phyloP scores from a whole-genome alignment of 37 sponge, comb jelly and placozoan genomes.

The Spongilla lacustris region DNA sequence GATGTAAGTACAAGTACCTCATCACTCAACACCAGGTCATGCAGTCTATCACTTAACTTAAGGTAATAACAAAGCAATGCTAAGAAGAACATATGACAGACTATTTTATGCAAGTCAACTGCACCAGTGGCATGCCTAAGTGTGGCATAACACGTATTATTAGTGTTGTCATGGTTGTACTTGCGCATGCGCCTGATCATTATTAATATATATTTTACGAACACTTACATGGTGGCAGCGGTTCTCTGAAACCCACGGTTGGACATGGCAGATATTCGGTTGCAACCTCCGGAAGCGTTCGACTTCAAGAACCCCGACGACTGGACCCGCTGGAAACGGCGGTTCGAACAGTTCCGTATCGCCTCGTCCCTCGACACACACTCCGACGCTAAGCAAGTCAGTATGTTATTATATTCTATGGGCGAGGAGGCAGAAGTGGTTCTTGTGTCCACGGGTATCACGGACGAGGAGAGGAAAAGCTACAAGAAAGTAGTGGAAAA shows the following conservation, averaged over 20 bases:
- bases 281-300: constrained; percentile 24
- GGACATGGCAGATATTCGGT: constrained; percentile 8
- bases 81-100: too few relatives aligned
- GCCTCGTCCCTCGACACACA: constrained; percentile 14
- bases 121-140: too few relatives aligned
- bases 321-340: constrained; percentile 16
- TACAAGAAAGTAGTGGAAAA: constrained; percentile 27
- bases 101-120: too few relatives aligned
- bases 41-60: too few relatives aligned
- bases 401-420: constrained; percentile 32
- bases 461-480: constrained; percentile 2
- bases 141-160: background rate
- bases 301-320: constrained; percentile 29
- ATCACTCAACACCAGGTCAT: too few relatives aligned
- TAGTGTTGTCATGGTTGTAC: constrained; percentile 7
- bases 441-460: constrained; percentile 10
- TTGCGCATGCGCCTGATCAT: constrained; percentile 16
- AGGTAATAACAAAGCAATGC: too few relatives aligned
- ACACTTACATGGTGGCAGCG: constrained; percentile 38
- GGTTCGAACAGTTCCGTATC: constrained; percentile 23
- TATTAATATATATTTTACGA: background rate
- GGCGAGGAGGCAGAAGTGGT: constrained; percentile 34
- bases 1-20: too few relatives aligned
- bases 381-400: constrained; percentile 6
- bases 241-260: background rate